These are phyloP conservation scores for Leptinotarsa haldemani DNA, from an alignment of 2,888 invertebrate genomes.

Conservation along the genomic window DNA sequence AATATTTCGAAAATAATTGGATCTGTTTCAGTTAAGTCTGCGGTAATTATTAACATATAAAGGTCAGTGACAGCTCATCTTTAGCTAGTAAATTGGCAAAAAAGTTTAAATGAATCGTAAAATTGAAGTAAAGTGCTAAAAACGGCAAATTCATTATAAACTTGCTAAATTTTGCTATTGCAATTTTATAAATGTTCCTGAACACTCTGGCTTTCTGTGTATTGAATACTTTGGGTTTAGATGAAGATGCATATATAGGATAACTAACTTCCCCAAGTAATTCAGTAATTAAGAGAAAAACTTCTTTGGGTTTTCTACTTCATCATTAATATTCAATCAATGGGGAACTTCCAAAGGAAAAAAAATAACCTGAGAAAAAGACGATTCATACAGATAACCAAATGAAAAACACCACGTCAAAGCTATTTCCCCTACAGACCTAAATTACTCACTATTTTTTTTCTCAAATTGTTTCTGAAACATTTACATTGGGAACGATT, in stretches of 20 bases:
- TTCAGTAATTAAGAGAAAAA: neutral
- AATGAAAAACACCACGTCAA: no score
- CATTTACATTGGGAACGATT: no score
- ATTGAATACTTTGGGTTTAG: constrained; percentile 15
- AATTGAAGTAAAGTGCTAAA: constrained; percentile 2
- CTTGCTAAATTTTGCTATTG: constrained; percentile 18
- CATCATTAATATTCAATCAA: no score
- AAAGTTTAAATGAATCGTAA: constrained; percentile 11
- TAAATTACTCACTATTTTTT: no score
- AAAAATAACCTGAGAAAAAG: no score
- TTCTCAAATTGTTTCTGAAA: no score
- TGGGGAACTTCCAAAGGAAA: no score
- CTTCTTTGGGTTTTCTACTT: neutral
- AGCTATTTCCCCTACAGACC: no score
- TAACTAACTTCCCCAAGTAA: no score
- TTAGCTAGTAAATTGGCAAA: constrained; percentile 21
- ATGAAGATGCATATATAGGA: neutral
- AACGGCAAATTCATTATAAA: constrained; percentile 2
- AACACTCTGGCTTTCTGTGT: constrained; percentile 29
- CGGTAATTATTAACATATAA: constrained; percentile 4
- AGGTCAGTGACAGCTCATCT: constrained; percentile 22
- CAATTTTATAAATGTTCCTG: constrained; percentile 31
- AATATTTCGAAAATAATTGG: constrained; percentile 13
- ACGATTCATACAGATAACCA: no score
- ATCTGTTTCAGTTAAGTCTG: constrained; percentile 17